These are phyloP conservation scores for Stenodera caucasica DNA, from an alignment of 2,888 invertebrate species.

Conservation along the genomic window DNA sequence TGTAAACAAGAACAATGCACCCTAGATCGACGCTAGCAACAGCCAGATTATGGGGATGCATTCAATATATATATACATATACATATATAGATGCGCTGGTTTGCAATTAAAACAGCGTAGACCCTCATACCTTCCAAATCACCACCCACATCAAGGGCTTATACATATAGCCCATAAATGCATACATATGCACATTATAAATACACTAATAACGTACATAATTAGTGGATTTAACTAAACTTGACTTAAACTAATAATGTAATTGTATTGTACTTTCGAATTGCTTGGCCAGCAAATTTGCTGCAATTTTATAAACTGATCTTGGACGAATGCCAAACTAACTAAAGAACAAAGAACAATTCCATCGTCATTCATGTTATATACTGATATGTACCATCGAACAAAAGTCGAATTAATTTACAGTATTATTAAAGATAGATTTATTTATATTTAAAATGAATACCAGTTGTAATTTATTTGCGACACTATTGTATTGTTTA, in stretches of 20 bases:
- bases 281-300: not conserved
- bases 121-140: slow-evolving; percentile 30
- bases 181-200: slow-evolving; percentile 23
- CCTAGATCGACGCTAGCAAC: slow-evolving; percentile 32
- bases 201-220: slow-evolving; percentile 5
- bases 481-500: not conserved
- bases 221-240: slow-evolving; percentile 38
- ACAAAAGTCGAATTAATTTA: not conserved
- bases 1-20: slow-evolving; percentile 36
- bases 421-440: not conserved
- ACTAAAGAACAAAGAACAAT: not conserved
- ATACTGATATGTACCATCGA: not conserved
- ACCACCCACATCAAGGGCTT: slow-evolving; percentile 29
- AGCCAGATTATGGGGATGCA: slow-evolving; percentile 34
- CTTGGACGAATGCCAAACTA: slow-evolving; percentile 7
- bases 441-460: too few relatives aligned
- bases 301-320: not conserved
- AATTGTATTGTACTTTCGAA: slow-evolving; percentile 20
- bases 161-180: slow-evolving; percentile 19
- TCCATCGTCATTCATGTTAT: not conserved
- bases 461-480: not conserved
- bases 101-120: slow-evolving; percentile 44
- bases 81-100: slow-evolving; percentile 36
- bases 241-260: slow-evolving; percentile 34
- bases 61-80: slow-evolving; percentile 33